phyloP scores from a whole-genome alignment of 2,797 vertebrate species.

The Xenentodon cancila region DNA sequence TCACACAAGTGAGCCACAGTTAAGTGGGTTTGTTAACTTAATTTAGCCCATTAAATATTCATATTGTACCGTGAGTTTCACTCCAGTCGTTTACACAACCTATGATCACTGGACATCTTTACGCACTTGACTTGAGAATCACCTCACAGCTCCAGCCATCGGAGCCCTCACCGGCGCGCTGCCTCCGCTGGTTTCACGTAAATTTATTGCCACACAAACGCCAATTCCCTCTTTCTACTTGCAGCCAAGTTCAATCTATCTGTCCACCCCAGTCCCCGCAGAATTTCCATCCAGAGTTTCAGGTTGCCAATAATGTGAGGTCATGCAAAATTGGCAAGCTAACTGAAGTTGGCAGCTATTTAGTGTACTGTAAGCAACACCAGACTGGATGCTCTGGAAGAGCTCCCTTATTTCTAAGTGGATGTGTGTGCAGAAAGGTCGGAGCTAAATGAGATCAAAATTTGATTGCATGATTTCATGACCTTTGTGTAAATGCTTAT shows the following conservation, averaged over 20 bases:
- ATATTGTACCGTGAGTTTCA: conserved; percentile 59
- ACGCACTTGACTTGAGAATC: conserved; percentile 48
- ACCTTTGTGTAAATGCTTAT: conserved; percentile 59
- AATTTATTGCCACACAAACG: conserved; percentile 72
- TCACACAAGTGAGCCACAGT: conserved; percentile 58
- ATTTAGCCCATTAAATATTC: conserved; percentile 69
- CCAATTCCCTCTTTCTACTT: conserved; percentile 36
- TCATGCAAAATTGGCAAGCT: conserved; percentile 73
- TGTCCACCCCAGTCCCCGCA: conserved; percentile 34
- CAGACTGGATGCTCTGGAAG: conserved; percentile 49
- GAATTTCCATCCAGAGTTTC: conserved; percentile 59
- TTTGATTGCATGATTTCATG: conserved; percentile 62
- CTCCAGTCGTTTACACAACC: conserved; percentile 10
- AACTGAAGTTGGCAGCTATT: conserved; percentile 71
- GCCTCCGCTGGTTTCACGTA: conserved; percentile 67
- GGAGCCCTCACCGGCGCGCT: conserved; percentile 64
- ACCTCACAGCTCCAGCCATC: conserved; percentile 63
- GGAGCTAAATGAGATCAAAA: conserved; percentile 70
- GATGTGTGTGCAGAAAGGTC: conserved; percentile 58
- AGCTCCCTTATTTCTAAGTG: conserved; percentile 43
- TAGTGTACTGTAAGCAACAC: conserved; percentile 51
- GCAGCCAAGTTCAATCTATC: conserved; percentile 69
- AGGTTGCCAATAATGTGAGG: conserved; percentile 70
- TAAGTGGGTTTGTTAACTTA: conserved; percentile 69
- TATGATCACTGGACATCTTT: conserved; percentile 47